Evolutionary conservation across 2,113 vertebrate species (phyloP), one percentile per base, ranked within the genome.

Genomic region (Chloropsis cyanopogon): DNA sequence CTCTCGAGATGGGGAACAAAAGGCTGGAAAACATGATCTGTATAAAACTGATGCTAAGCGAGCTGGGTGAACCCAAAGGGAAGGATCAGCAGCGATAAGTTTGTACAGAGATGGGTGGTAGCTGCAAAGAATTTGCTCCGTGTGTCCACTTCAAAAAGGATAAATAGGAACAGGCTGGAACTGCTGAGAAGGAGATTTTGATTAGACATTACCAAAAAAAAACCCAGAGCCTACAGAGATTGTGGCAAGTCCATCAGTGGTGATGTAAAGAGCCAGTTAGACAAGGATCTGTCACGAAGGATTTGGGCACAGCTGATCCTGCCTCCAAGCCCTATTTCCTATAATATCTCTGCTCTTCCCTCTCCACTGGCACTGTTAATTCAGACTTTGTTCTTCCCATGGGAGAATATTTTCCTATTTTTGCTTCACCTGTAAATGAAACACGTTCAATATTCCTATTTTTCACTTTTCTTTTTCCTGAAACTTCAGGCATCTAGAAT

Each of bases 151-250:
- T 96, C 92, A 83, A 9, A 80, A 66, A 75, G 60, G 47, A 87
- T 85, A 87, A 95, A 82, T 41, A 92, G 64, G 12, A 90, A 84
- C 35, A 70, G 88, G 54, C 80, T 92, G 53, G 80, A 95, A 75
- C 29, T 93, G 92, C 94, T 96, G 94, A 94, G 94, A 5, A 92
- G 88, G 88, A 66, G 72, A 56, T 91, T 96, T 95, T 78, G 77
- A 56, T 83, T 13, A 78, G 86, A 70, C 63, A 39, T 90, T 66
- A 69, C 19, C 22, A 86, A 84, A 72, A 90, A 44, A 47, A 47
- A 47, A 47, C 37, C 37, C 12, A 78, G 24, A 89, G 82, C 61
- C 70, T 31, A 54, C 54, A 66, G 88, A 94, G 72, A 64, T 16
- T 47, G 28, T 46, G 52, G 60, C 41, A 92, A 94, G 49, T 82